Percentiles rank a stretch among this genome's conserved stretches.
phyloP scores from a whole-genome alignment of 1,140 invertebrate genomes.

The Callitettix versicolor region DNA sequence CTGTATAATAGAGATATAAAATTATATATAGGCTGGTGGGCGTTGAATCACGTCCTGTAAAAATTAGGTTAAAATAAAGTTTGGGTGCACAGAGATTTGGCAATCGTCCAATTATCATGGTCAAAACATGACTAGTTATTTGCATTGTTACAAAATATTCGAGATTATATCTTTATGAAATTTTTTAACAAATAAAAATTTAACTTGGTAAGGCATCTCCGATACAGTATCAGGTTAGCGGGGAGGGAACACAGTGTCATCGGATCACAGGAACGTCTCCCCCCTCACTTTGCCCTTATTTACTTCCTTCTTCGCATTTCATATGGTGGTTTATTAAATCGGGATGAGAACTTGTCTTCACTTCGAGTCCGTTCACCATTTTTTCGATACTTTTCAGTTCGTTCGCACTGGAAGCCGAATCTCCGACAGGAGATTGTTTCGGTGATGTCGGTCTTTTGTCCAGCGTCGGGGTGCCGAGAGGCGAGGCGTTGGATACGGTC shows the following conservation, averaged over 20 bases:
- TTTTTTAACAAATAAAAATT: no score
- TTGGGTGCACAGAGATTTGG: no score
- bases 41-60: no score
- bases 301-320: constrained; percentile 3
- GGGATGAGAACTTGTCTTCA: constrained; percentile 17
- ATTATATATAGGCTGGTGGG: no score
- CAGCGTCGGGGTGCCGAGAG: constrained; percentile 21
- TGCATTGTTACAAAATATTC: no score
- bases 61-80: no score
- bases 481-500: constrained; percentile 29
- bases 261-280: neutral
- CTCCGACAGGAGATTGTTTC: neutral
- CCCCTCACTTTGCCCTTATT: constrained; percentile 3
- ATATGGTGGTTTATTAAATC: constrained; percentile 20
- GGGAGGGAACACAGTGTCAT: neutral
- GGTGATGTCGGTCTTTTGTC: constrained; percentile 17
- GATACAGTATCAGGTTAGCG: no score
- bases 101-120: no score
- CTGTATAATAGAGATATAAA: no score
- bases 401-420: constrained; percentile 30
- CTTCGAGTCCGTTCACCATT: constrained; percentile 87
- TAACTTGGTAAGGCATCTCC: no score
- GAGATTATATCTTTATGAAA: no score
- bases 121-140: no score
- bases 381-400: constrained; percentile 93